Evolutionary conservation across 2,888 invertebrate species (phyloP), one percentile per base, ranked within the genome.

Genomic region (Xanthia togata): DNA sequence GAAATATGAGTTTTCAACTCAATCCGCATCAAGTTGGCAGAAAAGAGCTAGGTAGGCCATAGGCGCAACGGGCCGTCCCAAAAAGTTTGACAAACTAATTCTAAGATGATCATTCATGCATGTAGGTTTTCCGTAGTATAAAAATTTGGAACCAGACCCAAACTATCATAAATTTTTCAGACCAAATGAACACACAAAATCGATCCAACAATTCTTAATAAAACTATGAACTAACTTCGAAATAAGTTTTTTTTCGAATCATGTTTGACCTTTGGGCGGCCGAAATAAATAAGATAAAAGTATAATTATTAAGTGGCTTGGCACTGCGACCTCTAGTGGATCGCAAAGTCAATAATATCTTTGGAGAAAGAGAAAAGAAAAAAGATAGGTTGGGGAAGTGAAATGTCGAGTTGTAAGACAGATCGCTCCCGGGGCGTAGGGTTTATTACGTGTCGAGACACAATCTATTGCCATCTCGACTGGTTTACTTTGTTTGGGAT

Each of bases 351-450:
- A 87, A 90, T 88, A 87, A 89, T 87, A 85, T 85, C 80, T 83
- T 83, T 82, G 62, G 47, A 80, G 71, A 67, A 76, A 79, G 78
- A 82, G 72, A 74, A 76, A 83, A 68, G 81, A 82, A 82, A 83
- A 88, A 82, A 83, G 88, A 89, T 90, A 85, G 88, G 78, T 78
- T 86, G 65, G 71, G 79, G 84, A 87, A 91, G 90, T 87, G 88
- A 90, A 88, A 85, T 81, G 87, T 87, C 81, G 63, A 57, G 63
- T 81, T 75, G 73, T 76, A 81, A 88, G 87, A 87, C 71, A 60
- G 71, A 82, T 83, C 70, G 83, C 67, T 82, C 62, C 68, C 57
- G 55, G 57, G 63, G 35, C 12, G 12, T 23, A 17, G 79, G n/a
- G 31, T 38, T 8, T 81, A 80, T 75, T 83, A 62, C 76, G 76